A percentile compares a stretch with the other conserved stretches of the same genome.
Conservation (phyloP, 2,113 vertebrate species). For the Pseudorectes ferrugineus region DNA sequence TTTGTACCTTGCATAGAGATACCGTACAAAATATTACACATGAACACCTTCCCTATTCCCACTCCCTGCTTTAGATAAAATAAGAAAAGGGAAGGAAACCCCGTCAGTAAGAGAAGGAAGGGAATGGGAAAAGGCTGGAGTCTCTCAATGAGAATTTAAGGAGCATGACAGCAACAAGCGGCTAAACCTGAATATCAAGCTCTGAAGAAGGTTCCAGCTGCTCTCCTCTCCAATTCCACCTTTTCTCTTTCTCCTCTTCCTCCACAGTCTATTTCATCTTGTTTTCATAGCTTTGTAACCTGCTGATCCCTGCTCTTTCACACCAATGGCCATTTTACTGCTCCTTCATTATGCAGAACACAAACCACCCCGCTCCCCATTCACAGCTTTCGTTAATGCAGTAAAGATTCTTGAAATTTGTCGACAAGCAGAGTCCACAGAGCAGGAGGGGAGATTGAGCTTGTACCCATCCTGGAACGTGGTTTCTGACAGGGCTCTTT, state of each 20-base stretch:
- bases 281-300: neutral
- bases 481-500: accelerated
- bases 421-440: accelerated
- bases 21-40: neutral
- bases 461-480: neutral
- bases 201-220: neutral
- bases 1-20: neutral
- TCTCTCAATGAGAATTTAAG: neutral
- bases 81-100: neutral
- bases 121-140: neutral
- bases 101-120: neutral
- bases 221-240: neutral
- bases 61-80: neutral
- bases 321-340: neutral
- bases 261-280: neutral
- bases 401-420: neutral
- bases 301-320: neutral
- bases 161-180: neutral
- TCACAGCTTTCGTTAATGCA: neutral
- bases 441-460: accelerated
- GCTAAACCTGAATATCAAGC: neutral
- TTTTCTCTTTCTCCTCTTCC: neutral
- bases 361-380: accelerated
- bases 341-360: neutral
- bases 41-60: neutral